Evolutionary conservation across 2,888 invertebrate genomes (phyloP).

Genomic region (Drosophila neotestacea): DNA sequence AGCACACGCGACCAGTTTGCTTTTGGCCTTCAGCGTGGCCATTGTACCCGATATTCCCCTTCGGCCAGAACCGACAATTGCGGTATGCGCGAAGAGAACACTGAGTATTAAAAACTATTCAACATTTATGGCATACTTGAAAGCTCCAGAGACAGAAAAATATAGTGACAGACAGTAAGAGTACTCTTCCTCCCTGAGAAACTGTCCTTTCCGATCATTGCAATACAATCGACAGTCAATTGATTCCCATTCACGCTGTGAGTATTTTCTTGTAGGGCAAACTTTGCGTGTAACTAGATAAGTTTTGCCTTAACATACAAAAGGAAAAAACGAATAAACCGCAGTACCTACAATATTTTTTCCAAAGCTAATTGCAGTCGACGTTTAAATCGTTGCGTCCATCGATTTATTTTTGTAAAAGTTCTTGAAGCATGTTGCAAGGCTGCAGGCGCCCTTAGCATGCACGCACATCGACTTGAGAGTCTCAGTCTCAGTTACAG

Average conservation of each 20-base stretch:
- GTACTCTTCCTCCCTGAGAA: neutral
- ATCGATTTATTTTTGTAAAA: conserved; percentile 65
- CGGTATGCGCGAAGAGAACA: conserved; percentile 65
- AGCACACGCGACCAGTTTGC: conserved; percentile 70
- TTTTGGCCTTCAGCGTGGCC: conserved; percentile 50
- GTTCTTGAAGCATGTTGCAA: conserved; percentile 30
- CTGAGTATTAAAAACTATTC: conserved; percentile 56
- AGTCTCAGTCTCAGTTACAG: conserved; percentile 20
- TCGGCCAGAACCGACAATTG: conserved; percentile 46
- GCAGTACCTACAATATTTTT: neutral
- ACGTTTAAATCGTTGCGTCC: conserved; percentile 62
- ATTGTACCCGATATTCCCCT: conserved; percentile 22
- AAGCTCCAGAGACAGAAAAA: conserved; percentile 8
- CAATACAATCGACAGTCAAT: conserved; percentile 26
- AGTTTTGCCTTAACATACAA: conserved; percentile 7
- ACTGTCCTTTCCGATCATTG: neutral
- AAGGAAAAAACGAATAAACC: neutral
- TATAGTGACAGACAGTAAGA: neutral
- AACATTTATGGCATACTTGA: conserved; percentile 61
- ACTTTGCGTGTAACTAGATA: conserved; percentile 30
- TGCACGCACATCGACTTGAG: conserved; percentile 6
- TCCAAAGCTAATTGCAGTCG: conserved; percentile 53
- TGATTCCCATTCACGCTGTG: conserved; percentile 20
- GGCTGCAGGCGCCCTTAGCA: conserved; percentile 27
- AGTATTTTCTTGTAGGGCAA: neutral